A percentile compares a stretch with the other conserved stretches of the same genome.
Conservation (phyloP, 2,113 vertebrate genomes). For the Cacatua alba region DNA sequence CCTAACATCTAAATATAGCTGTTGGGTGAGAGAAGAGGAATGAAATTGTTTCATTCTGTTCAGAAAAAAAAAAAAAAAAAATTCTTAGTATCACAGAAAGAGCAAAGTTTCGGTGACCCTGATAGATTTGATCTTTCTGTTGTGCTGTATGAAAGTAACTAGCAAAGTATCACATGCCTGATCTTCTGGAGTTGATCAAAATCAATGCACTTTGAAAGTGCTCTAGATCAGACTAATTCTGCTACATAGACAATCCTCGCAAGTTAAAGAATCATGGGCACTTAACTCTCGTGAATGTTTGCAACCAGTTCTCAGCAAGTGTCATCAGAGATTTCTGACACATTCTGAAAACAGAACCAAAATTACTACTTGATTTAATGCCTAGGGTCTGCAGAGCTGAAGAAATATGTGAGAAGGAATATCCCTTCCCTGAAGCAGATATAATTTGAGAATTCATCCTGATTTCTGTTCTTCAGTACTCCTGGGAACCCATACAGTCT, state of each 20-base stretch:
- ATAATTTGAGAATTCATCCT: background rate
- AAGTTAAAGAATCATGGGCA: background rate
- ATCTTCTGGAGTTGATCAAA: background rate
- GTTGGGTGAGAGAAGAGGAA: background rate
- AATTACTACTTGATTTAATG: background rate
- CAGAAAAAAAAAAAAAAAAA: background rate
- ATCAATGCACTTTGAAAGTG: background rate
- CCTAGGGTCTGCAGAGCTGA: background rate
- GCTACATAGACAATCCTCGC: background rate
- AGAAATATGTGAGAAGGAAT: background rate
- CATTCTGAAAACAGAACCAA: background rate
- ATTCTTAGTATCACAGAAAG: background rate
- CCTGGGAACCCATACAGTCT: background rate
- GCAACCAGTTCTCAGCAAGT: rapidly evolving
- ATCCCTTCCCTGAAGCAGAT: background rate
- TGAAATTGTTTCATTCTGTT: background rate
- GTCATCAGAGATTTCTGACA: background rate
- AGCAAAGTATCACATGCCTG: background rate
- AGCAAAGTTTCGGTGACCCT: rapidly evolving
- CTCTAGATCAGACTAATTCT: background rate
- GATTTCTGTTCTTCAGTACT: background rate
- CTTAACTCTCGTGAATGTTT: background rate
- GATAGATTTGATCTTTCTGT: background rate
- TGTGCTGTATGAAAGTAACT: background rate
- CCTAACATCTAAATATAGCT: background rate